phyloP scores from a whole-genome alignment of 2,113 vertebrate species.

The Rhinoderma darwinii region DNA sequence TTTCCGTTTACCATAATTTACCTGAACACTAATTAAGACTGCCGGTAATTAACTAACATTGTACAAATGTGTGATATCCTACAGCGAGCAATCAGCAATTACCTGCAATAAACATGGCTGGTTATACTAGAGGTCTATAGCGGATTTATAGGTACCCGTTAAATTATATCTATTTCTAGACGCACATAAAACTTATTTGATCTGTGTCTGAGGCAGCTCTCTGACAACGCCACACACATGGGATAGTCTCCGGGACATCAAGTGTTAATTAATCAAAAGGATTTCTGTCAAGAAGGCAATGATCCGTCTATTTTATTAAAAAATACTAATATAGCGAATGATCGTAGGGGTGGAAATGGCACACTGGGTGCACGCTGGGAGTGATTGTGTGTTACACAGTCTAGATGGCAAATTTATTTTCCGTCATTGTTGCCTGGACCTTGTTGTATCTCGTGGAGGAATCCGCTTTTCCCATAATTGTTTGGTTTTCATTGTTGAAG shows the following conservation, averaged over 20 bases:
- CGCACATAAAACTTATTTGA: background rate
- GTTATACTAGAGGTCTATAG: background rate
- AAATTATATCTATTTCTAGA: background rate
- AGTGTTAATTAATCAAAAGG: conserved; percentile 21
- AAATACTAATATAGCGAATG: conserved; percentile 6
- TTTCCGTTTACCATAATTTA: background rate
- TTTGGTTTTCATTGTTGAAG: too few species aligned
- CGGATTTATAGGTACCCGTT: background rate
- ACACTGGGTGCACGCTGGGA: background rate
- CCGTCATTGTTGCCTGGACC: background rate
- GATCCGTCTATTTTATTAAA: conserved; percentile 24
- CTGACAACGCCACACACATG: background rate
- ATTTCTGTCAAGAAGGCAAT: conserved; percentile 45
- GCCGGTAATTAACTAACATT: background rate
- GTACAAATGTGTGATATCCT: background rate
- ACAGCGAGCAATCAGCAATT: background rate
- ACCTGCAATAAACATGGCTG: background rate
- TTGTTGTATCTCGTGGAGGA: background rate
- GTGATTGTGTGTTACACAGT: background rate
- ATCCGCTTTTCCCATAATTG: background rate
- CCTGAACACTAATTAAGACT: background rate
- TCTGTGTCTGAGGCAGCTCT: background rate
- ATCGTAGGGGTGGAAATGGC: background rate
- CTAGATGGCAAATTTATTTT: background rate
- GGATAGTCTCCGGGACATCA: background rate